Conservation (phyloP, 2,797 vertebrate genomes). For the Manis javanica region DNA sequence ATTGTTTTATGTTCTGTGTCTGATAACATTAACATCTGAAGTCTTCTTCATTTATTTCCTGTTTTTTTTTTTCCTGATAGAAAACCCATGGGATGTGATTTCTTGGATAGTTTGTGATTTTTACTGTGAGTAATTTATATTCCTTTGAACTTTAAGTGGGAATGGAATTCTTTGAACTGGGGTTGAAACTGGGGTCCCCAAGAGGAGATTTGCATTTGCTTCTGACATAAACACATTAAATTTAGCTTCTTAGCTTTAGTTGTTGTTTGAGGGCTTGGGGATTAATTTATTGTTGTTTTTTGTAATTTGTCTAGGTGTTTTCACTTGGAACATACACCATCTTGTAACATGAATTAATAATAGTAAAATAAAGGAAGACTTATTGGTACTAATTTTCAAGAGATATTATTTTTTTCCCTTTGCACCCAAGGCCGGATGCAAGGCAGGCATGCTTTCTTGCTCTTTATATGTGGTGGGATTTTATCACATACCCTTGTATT, state of each 20-base stretch:
- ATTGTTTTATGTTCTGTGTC: background rate
- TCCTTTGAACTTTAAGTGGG: background rate
- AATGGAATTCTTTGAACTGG: background rate
- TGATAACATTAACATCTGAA: background rate
- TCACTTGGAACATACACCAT: background rate
- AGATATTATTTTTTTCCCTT: background rate
- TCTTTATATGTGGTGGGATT: background rate
- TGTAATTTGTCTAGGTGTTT: background rate
- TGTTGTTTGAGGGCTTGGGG: background rate
- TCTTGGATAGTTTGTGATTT: background rate
- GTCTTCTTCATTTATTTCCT: background rate
- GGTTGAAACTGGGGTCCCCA: background rate
- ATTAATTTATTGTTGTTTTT: background rate
- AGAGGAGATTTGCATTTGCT: background rate
- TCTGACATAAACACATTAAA: background rate
- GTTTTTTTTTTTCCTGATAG: background rate
- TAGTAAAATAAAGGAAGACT: background rate
- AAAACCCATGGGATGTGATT: background rate
- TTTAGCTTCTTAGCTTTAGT: background rate
- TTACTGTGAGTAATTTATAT: background rate
- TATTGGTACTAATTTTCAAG: background rate
- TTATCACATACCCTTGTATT: background rate
- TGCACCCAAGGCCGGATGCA: background rate
- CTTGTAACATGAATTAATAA: conserved; percentile 10
- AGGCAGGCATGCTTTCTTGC: background rate